phyloP scores from a whole-genome alignment of 2,888 invertebrate genomes.

The Gandaritis pyraliata region DNA sequence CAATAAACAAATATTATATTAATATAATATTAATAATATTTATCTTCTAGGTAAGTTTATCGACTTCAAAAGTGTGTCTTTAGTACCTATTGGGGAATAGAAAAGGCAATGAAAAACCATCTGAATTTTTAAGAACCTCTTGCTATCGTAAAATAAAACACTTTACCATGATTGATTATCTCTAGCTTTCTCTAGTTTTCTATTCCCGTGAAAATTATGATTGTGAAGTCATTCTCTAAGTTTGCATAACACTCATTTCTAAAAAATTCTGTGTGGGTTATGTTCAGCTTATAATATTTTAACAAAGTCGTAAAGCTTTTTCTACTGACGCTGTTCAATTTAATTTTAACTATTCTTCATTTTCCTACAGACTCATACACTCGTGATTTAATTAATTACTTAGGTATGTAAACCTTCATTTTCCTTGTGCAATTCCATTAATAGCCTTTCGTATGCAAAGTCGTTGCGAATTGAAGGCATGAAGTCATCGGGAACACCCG shows the following conservation, averaged over 20 bases:
- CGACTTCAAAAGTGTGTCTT: too few species aligned
- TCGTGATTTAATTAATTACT: constrained; percentile 1
- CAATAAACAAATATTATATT: constrained; percentile 37
- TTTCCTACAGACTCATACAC: too few species aligned
- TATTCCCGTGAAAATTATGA: constrained; percentile 9
- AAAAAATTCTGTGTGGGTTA: not conserved
- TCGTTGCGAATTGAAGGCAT: constrained; percentile 35
- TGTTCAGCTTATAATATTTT: not conserved
- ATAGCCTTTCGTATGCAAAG: constrained; percentile 39
- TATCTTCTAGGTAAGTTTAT: too few species aligned
- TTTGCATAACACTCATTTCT: constrained; percentile 4
- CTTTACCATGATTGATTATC: constrained; percentile 22
- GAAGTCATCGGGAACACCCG: constrained; percentile 57
- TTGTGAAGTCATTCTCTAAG: not conserved
- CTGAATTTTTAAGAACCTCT: constrained; percentile 4
- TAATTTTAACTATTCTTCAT: not conserved
- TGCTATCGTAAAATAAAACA: constrained; percentile 15
- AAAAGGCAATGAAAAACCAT: not conserved
- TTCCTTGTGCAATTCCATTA: constrained; percentile 8
- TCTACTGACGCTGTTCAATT: not conserved
- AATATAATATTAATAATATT: too few species aligned
- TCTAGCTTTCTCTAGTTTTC: constrained; percentile 15
- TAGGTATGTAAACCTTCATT: not conserved
- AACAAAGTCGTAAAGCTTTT: not conserved
- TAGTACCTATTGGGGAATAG: too few species aligned